Conservation (phyloP, 1,140 invertebrate genomes). For the Limonius californicus region DNA sequence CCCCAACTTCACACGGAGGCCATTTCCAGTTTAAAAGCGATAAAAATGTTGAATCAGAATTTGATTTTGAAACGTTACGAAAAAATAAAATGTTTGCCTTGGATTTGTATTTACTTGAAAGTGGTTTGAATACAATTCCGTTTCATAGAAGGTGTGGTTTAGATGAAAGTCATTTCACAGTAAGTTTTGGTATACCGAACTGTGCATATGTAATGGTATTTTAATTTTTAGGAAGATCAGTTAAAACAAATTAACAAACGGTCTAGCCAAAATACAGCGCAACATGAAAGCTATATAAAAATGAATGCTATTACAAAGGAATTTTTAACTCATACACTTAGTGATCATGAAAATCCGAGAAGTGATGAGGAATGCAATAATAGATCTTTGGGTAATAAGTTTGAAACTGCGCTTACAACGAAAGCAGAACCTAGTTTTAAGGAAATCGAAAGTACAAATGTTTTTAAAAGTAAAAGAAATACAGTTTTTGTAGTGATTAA, state of each 20-base stretch:
- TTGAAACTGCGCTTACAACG: no score
- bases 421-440: no score
- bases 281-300: constrained; percentile 24
- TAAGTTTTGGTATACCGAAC: constrained; percentile 19
- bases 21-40: constrained; percentile 38
- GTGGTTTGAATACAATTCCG: constrained; percentile 34
- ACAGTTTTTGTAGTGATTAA: no score
- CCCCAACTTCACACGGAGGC: constrained; percentile 33
- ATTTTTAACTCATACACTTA: neutral
- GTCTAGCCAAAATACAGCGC: constrained; percentile 12
- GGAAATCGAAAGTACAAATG: no score
- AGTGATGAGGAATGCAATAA: no score
- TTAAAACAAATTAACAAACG: constrained; percentile 15
- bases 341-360: no score
- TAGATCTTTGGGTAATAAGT: no score
- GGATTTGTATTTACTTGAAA: constrained; percentile 32
- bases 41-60: constrained; percentile 17
- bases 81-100: constrained; percentile 31
- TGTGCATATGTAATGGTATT: neutral
- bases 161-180: constrained; percentile 32
- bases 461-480: no score
- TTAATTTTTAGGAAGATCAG: constrained; percentile 25
- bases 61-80: constrained; percentile 10
- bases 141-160: constrained; percentile 34
- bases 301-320: neutral